Evolutionary conservation across 2,888 invertebrate genomes (phyloP).

Genomic region (Prosopocoilus inquinatus): DNA sequence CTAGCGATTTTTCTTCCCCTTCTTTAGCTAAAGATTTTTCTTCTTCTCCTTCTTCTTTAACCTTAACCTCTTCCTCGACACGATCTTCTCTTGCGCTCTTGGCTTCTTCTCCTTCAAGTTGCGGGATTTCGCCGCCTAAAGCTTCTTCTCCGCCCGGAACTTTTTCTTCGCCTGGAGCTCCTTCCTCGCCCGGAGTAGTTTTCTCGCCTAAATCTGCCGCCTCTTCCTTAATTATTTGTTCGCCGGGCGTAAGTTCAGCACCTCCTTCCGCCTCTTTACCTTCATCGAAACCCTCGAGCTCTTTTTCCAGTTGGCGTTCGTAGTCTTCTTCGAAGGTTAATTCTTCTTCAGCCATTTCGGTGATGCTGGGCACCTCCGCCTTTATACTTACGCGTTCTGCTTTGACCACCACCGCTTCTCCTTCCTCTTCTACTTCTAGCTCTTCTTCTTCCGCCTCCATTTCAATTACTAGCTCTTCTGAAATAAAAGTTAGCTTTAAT

Average conservation of each 20-base stretch:
- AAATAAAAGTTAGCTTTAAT: not conserved
- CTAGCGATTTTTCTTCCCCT: not conserved
- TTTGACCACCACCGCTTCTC: not conserved
- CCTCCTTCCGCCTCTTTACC: slow-evolving; percentile 8
- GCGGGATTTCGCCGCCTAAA: not conserved
- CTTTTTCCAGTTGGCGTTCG: not conserved
- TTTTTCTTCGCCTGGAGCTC: not conserved
- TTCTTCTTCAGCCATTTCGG: too few relatives aligned
- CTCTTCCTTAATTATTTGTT: not conserved
- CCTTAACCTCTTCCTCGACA: not conserved
- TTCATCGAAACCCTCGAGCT: not conserved
- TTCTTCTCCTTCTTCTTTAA: slow-evolving; percentile 8
- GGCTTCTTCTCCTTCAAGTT: not conserved
- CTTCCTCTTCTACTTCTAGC: slow-evolving; percentile 6
- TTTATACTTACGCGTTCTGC: not conserved
- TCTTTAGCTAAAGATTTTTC: slow-evolving; percentile 1
- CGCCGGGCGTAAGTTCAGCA: not conserved
- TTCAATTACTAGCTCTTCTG: not conserved
- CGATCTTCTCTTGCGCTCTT: not conserved
- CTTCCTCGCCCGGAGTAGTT: slow-evolving; percentile 3
- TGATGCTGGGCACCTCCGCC: too few relatives aligned
- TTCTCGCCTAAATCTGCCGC: not conserved
- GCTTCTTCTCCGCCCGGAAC: slow-evolving; percentile 3
- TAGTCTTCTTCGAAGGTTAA: not conserved
- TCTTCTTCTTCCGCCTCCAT: not conserved